phyloP scores from a whole-genome alignment of 2,888 invertebrate species.

The Amorpha juglandis region DNA sequence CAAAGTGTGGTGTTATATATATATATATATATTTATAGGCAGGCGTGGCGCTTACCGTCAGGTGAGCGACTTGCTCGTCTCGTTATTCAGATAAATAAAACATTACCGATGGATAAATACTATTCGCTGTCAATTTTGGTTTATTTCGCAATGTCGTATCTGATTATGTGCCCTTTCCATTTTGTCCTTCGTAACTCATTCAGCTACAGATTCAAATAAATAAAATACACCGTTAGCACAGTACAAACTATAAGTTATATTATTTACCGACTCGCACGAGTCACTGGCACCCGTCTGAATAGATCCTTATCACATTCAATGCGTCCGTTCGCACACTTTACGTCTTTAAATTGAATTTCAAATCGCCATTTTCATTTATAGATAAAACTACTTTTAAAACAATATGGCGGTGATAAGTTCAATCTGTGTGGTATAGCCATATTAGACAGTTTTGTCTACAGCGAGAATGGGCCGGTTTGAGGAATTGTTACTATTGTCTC shows the following conservation, averaged over 20 bases:
- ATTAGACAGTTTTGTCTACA: too few relatives aligned
- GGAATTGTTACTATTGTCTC: too few relatives aligned
- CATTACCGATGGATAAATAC: too few relatives aligned
- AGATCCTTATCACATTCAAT: constrained; percentile 24
- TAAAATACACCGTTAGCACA: background rate
- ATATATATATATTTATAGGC: too few relatives aligned
- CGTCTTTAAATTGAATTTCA: constrained; percentile 30
- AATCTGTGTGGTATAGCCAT: background rate
- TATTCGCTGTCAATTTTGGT: too few relatives aligned
- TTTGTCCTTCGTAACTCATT: background rate
- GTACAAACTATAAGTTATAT: constrained; percentile 30
- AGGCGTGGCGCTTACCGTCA: too few relatives aligned
- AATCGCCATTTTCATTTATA: constrained; percentile 28
- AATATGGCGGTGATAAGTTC: background rate
- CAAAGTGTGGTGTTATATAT: too few relatives aligned
- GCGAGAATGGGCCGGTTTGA: too few relatives aligned
- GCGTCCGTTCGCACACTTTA: constrained; percentile 19
- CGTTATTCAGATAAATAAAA: too few relatives aligned
- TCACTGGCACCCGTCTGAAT: constrained; percentile 28
- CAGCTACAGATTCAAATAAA: background rate
- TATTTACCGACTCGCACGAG: constrained; percentile 29
- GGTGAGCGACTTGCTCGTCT: too few relatives aligned
- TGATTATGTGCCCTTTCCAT: too few relatives aligned
- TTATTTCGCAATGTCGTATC: too few relatives aligned
- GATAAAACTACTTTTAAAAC: constrained; percentile 15